These are phyloP conservation scores for Echinometra lucunter DNA, from an alignment of 53 echinoderm and acorn worm genomes.

Conservation along the genomic window DNA sequence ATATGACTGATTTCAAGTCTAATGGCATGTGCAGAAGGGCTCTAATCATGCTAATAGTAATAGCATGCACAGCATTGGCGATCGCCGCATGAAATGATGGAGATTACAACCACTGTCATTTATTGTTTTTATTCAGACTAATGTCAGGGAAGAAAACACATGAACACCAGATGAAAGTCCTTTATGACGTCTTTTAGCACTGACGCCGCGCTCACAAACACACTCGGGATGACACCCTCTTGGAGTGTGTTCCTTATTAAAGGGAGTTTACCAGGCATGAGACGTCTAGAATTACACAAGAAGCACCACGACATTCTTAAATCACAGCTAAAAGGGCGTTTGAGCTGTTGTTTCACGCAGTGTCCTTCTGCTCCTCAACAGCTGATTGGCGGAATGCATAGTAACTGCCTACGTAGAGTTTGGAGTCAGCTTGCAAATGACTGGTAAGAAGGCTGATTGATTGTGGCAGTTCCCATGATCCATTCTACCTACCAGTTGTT, in stretches of 20 bases:
- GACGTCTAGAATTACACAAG: neutral
- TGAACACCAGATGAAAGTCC: neutral
- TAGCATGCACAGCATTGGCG: too few species aligned
- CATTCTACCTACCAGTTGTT: neutral
- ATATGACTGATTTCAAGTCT: too few species aligned
- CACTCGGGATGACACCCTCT: neutral
- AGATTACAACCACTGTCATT: neutral
- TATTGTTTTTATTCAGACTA: neutral
- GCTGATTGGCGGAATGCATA: neutral
- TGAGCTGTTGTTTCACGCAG: neutral
- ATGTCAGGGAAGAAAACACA: neutral
- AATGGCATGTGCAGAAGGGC: too few species aligned
- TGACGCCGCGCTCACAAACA: neutral
- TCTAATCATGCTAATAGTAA: too few species aligned
- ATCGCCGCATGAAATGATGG: neutral
- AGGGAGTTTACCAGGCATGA: neutral
- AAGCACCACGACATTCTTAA: neutral
- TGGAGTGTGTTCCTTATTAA: neutral
- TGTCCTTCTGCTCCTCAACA: neutral
- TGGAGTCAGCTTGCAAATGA: neutral
- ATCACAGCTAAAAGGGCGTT: neutral
- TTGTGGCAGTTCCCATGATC: neutral
- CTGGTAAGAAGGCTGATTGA: conserved; percentile 10
- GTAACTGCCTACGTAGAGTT: neutral
- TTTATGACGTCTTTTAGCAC: neutral